Conservation (phyloP, 1,140 invertebrate genomes). For the Laupala kohalensis region DNA sequence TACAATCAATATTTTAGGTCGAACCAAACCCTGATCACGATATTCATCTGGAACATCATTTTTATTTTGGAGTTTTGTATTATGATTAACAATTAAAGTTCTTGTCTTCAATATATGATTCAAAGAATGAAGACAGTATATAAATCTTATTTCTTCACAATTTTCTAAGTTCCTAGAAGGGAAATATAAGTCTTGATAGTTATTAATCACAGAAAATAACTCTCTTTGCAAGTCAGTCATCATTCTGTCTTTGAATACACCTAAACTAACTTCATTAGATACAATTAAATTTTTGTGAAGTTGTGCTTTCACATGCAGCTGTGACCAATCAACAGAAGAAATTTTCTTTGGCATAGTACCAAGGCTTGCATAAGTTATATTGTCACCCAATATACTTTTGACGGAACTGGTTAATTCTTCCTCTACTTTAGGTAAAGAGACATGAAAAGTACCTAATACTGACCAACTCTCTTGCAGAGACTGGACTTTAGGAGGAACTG, state of each 20-base stretch:
- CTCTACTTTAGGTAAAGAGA: slow-evolving; percentile 37
- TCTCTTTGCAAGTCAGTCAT: slow-evolving; percentile 58
- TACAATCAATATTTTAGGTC: slow-evolving; percentile 87
- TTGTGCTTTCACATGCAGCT: slow-evolving; percentile 46
- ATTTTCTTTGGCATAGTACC: slow-evolving; percentile 35
- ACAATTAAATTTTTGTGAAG: slow-evolving; percentile 42
- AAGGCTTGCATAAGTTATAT: slow-evolving; percentile 37
- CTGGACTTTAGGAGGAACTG: slow-evolving; percentile 27
- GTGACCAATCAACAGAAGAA: slow-evolving; percentile 34
- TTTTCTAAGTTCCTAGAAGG: no score
- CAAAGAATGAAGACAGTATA: slow-evolving; percentile 76
- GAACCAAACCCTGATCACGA: slow-evolving; percentile 85
- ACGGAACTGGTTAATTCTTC: slow-evolving; percentile 23
- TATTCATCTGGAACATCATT: slow-evolving; percentile 62
- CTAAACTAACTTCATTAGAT: slow-evolving; percentile 41
- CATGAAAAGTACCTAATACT: slow-evolving; percentile 38
- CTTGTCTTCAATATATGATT: slow-evolving; percentile 87
- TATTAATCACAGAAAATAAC: slow-evolving; percentile 67
- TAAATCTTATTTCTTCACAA: slow-evolving; percentile 64
- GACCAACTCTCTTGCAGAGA: slow-evolving; percentile 37
- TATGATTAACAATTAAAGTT: slow-evolving; percentile 67
- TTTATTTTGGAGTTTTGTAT: slow-evolving; percentile 55
- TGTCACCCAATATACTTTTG: slow-evolving; percentile 33
- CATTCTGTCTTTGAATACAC: slow-evolving; percentile 28
- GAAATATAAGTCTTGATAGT: slow-evolving; percentile 81